These are phyloP conservation scores for Sylvia borin DNA, from an alignment of 2,797 vertebrate species.

Conservation along the genomic window DNA sequence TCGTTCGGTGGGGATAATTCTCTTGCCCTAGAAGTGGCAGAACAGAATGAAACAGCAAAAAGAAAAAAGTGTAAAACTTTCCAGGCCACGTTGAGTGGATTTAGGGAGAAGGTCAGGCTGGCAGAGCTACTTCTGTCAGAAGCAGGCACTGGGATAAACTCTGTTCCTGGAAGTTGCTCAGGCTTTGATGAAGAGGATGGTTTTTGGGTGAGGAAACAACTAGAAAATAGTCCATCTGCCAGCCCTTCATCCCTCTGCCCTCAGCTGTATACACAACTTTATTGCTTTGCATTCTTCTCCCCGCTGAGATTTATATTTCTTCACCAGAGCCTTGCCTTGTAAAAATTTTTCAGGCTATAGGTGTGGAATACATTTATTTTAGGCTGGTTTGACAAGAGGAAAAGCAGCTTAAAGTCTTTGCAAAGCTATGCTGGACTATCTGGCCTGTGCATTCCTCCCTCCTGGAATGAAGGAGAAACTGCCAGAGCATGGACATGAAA, in stretches of 20 bases:
- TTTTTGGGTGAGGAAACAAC: conserved; percentile 20
- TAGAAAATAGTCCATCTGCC: background rate
- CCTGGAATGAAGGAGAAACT: conserved; percentile 13
- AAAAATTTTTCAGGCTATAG: background rate
- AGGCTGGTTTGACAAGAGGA: background rate
- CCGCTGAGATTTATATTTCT: background rate
- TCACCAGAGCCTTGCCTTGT: background rate
- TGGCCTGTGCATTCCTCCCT: conserved; percentile 33
- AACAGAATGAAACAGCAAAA: background rate
- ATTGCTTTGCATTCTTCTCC: background rate
- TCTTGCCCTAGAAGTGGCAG: background rate
- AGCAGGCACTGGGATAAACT: background rate
- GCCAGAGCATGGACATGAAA: background rate
- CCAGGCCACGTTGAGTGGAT: background rate
- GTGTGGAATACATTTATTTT: conserved; percentile 30
- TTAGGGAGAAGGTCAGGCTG: background rate
- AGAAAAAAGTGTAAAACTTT: background rate
- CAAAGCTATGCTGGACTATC: background rate
- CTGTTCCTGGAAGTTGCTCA: background rate
- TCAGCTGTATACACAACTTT: background rate
- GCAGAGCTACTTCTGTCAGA: background rate
- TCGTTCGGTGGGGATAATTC: background rate
- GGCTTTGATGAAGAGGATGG: background rate
- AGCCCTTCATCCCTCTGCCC: background rate
- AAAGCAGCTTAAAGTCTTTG: conserved; percentile 34